phyloP scores from a whole-genome alignment of 2,797 vertebrate genomes.

The Apodemus agrarius region DNA sequence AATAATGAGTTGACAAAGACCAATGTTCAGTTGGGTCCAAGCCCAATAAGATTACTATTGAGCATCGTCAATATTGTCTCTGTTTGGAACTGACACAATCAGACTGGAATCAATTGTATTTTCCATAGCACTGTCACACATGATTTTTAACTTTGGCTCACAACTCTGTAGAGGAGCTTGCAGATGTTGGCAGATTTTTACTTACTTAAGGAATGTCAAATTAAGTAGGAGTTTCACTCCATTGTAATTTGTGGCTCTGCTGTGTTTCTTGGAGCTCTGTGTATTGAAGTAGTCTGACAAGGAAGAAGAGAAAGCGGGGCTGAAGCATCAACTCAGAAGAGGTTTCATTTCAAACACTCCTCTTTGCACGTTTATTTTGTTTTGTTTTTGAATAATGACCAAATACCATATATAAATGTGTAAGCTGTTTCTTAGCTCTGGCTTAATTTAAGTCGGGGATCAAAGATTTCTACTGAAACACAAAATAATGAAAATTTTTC shows the following conservation, averaged over 20 bases:
- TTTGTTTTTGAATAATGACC: conserved; percentile 77
- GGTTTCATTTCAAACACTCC: conserved; percentile 72
- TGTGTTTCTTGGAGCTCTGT: conserved; percentile 81
- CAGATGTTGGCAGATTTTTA: conserved; percentile 88
- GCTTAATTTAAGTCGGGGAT: conserved; percentile 79
- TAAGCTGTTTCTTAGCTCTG: conserved; percentile 73
- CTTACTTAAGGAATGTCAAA: conserved; percentile 87
- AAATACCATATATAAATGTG: conserved; percentile 75
- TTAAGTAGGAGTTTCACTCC: conserved; percentile 84
- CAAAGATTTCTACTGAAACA: conserved; percentile 77
- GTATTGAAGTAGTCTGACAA: conserved; percentile 69
- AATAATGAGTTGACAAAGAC: conserved; percentile 91
- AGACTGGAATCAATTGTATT: conserved; percentile 90
- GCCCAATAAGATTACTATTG: conserved; percentile 90
- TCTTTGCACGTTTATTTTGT: conserved; percentile 33
- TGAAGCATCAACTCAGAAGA: conserved; percentile 76
- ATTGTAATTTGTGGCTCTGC: conserved; percentile 85
- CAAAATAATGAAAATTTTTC: conserved; percentile 43
- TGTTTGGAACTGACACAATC: conserved; percentile 89
- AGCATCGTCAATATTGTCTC: conserved; percentile 90
- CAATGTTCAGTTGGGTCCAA: conserved; percentile 89
- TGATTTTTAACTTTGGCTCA: conserved; percentile 88
- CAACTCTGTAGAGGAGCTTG: conserved; percentile 86
- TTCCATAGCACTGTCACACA: conserved; percentile 88
- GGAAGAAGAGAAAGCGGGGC: conserved; percentile 69